phyloP scores from a whole-genome alignment of 2,888 invertebrate species.

The Papilio gigon region DNA sequence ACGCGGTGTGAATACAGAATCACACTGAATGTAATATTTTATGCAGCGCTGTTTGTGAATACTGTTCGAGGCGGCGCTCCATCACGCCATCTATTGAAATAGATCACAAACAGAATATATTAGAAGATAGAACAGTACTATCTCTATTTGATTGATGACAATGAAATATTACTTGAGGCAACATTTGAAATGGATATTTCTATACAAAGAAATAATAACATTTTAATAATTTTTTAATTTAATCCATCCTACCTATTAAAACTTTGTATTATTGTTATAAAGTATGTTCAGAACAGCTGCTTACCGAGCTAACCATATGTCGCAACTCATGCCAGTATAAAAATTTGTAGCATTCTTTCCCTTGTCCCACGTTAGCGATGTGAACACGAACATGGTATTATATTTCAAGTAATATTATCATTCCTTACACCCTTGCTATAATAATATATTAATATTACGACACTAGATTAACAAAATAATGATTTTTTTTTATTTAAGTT shows the following conservation, averaged over 20 bases:
- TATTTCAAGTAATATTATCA: slow-evolving; percentile 3
- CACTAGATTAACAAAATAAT: too few species aligned
- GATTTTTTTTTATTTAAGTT: too few species aligned
- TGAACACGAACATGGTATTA: slow-evolving; percentile 4
- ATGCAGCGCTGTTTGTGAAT: slow-evolving; percentile 26
- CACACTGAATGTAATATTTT: slow-evolving; percentile 27
- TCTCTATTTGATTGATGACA: slow-evolving; percentile 16
- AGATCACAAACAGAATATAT: slow-evolving; percentile 38
- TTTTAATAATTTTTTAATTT: not conserved
- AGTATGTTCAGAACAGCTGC: not conserved
- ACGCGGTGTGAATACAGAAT: not conserved
- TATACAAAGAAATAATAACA: not conserved
- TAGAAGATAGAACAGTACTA: slow-evolving; percentile 15
- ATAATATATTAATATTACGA: too few species aligned
- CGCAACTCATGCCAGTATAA: not conserved
- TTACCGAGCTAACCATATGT: not conserved
- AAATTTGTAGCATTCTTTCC: not conserved
- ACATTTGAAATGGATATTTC: not conserved
- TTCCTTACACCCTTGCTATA: not conserved
- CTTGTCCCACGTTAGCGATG: slow-evolving; percentile 2
- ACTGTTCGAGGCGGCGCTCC: slow-evolving; percentile 10
- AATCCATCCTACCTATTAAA: not conserved
- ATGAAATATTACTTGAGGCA: not conserved
- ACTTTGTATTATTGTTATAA: not conserved
- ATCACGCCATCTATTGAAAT: slow-evolving; percentile 29